These are phyloP conservation scores for Hydrotaea cyrtoneurina DNA, from an alignment of 2,888 invertebrate genomes.

Conservation along the genomic window DNA sequence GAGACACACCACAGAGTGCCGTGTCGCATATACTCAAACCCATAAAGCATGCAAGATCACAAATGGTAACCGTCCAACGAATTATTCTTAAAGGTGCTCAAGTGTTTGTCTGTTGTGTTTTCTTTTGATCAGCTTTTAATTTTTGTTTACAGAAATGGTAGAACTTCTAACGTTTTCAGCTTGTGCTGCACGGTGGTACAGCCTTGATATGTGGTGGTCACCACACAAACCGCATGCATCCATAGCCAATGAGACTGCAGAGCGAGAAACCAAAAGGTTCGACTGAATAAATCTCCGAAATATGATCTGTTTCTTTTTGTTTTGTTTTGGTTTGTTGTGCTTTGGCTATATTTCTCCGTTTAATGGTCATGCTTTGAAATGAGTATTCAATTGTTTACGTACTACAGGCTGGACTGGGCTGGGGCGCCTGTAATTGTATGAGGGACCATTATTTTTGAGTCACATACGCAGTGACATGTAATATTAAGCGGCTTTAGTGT, in stretches of 20 bases:
- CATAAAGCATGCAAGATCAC: constrained; percentile 23
- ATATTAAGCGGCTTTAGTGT: too few relatives aligned
- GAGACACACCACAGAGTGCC: constrained; percentile 50
- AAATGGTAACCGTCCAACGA: neutral
- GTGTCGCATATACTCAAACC: neutral
- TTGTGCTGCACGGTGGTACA: constrained; percentile 34
- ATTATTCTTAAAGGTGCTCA: neutral
- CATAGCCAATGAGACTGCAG: neutral
- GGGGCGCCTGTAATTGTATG: neutral
- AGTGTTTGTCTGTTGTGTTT: neutral
- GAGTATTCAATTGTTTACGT: neutral
- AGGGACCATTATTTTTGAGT: neutral
- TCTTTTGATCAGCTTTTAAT: constrained; percentile 17
- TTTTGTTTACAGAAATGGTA: neutral
- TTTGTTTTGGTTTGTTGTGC: neutral
- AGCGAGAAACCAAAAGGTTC: constrained; percentile 30
- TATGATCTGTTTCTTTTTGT: constrained; percentile 48
- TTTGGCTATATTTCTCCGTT: neutral
- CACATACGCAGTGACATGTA: too few relatives aligned
- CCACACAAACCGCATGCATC: constrained; percentile 36
- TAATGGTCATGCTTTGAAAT: constrained; percentile 45
- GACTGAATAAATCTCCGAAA: constrained; percentile 57
- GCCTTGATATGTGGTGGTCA: constrained; percentile 64
- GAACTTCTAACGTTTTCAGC: neutral
- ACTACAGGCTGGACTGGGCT: neutral